These are phyloP conservation scores for Gymnoscopelus microlampas DNA, from an alignment of 2,797 vertebrate genomes.

Conservation along the genomic window DNA sequence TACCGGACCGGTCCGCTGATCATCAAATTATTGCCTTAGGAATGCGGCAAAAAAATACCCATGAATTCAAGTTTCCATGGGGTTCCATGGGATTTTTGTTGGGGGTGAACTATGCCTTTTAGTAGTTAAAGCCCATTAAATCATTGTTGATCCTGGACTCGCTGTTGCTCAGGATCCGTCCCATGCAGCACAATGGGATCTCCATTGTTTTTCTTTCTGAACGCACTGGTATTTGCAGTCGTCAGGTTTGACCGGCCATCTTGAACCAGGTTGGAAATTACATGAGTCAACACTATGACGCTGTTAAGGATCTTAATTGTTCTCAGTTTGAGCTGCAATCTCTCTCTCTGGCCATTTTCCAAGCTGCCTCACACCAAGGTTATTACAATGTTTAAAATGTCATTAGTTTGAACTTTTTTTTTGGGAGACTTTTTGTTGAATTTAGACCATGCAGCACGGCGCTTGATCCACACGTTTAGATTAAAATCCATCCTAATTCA, in stretches of 20 bases:
- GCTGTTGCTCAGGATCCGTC: slow-evolving; percentile 38
- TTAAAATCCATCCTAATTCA: too few species aligned
- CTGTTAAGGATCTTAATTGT: neutral
- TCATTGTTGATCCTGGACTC: slow-evolving; percentile 29
- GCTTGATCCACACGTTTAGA: too few species aligned
- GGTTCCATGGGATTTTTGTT: too few species aligned
- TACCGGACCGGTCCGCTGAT: too few species aligned
- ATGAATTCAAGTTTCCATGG: too few species aligned
- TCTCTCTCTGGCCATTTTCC: neutral
- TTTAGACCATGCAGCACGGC: too few species aligned
- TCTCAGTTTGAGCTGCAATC: neutral
- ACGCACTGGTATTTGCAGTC: slow-evolving; percentile 36
- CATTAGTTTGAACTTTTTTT: neutral
- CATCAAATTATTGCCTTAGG: too few species aligned
- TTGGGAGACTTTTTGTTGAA: too few species aligned
- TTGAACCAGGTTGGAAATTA: slow-evolving; percentile 19
- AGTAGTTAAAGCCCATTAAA: slow-evolving; percentile 21
- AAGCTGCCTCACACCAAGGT: too few species aligned
- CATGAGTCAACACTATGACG: slow-evolving; percentile 3
- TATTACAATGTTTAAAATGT: too few species aligned
- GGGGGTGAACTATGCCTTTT: too few species aligned
- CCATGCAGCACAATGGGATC: slow-evolving; percentile 36
- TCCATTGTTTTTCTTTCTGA: slow-evolving; percentile 33
- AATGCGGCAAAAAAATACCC: too few species aligned
- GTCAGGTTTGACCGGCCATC: slow-evolving; percentile 27